phyloP scores from a whole-genome alignment of 2,888 invertebrate species.

The Pterostichus niger region DNA sequence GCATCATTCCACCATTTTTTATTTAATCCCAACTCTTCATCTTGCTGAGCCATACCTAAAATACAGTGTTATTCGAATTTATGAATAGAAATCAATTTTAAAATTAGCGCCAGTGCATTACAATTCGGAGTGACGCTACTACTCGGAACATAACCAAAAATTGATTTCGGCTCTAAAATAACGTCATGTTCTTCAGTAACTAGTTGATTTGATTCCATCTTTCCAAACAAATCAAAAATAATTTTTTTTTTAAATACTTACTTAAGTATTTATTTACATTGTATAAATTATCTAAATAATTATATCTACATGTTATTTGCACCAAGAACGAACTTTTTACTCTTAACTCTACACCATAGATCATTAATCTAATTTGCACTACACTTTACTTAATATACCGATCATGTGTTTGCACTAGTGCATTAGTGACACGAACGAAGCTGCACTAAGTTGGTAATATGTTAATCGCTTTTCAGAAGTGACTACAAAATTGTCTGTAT shows the following conservation, averaged over 20 bases:
- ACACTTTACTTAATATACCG: too few species aligned
- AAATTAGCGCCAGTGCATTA: slow-evolving; percentile 12
- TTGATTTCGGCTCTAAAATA: not conserved
- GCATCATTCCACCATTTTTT: slow-evolving; percentile 50
- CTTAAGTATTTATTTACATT: not conserved
- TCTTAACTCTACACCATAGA: too few species aligned
- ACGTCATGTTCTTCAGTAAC: not conserved
- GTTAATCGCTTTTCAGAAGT: not conserved
- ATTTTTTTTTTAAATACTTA: not conserved
- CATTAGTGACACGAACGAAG: slow-evolving; percentile 29
- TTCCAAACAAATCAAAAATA: too few species aligned
- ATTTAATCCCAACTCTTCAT: not conserved
- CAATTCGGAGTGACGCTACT: not conserved
- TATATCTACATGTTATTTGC: too few species aligned
- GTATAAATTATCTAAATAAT: not conserved
- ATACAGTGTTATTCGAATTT: not conserved
- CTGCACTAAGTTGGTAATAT: not conserved
- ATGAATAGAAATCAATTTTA: not conserved
- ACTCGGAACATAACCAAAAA: slow-evolving; percentile 6
- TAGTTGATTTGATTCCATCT: too few species aligned
- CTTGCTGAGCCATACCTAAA: slow-evolving; percentile 20
- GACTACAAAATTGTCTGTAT: not conserved
- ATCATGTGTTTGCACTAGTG: not conserved
- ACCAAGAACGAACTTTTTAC: too few species aligned
- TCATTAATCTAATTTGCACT: too few species aligned